Evolutionary conservation across 53 echinoderm and acorn worm species (phyloP).

Genomic region (Mesocentrotus franciscanus): DNA sequence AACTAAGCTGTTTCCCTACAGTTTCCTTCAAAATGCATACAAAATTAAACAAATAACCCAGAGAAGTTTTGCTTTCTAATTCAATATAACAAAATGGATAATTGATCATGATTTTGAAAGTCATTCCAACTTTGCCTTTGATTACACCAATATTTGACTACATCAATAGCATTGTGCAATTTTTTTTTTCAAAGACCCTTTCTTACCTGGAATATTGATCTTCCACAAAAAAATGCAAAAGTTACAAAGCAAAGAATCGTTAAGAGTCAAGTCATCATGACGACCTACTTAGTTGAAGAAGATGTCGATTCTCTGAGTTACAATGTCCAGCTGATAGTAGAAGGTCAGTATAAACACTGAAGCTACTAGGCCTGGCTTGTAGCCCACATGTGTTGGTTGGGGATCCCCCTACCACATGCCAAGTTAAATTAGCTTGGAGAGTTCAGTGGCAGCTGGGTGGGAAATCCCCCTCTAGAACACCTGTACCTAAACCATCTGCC

Average conservation of each 20-base stretch:
- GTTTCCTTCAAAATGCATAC: too few relatives aligned
- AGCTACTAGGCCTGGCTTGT: constrained; percentile 35
- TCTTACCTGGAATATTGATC: not conserved
- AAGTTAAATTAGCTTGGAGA: constrained; percentile 63
- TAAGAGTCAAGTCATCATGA: not conserved
- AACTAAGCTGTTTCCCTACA: too few relatives aligned
- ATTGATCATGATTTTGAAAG: not conserved
- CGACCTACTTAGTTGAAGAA: not conserved
- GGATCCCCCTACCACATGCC: constrained; percentile 66
- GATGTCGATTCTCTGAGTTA: not conserved
- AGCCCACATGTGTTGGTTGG: constrained; percentile 54
- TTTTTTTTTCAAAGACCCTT: not conserved
- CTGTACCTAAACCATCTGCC: constrained; percentile 58
- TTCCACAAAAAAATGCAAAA: not conserved
- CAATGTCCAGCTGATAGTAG: constrained; percentile 30
- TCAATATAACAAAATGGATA: not conserved
- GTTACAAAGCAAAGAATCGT: not conserved
- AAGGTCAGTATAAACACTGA: not conserved
- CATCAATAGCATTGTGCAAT: not conserved
- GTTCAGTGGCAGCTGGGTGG: constrained; percentile 62
- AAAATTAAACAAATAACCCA: too few relatives aligned
- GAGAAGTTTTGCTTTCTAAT: too few relatives aligned
- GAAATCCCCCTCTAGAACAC: constrained; percentile 64
- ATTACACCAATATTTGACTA: not conserved
- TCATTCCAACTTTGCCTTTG: not conserved